Conservation (phyloP, 2,113 vertebrate genomes). For the Pterophyllum scalare region DNA sequence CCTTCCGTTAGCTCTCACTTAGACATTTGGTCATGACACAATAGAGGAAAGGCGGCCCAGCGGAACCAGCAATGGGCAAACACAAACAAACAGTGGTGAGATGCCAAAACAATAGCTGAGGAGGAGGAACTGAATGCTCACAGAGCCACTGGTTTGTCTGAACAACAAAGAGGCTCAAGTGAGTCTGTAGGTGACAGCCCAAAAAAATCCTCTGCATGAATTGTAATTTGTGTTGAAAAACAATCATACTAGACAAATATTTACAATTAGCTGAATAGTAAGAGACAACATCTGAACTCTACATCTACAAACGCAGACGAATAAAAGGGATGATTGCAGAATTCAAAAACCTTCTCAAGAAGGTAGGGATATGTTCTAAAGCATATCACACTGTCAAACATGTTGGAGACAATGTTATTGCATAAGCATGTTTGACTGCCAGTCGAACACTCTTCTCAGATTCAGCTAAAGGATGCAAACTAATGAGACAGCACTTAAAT, state of each 20-base stretch:
- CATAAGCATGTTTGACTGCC: not conserved
- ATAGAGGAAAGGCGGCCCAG: conserved; percentile 71
- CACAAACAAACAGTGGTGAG: conserved; percentile 72
- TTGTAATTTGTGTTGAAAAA: not conserved
- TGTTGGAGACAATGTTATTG: no score
- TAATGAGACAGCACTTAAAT: not conserved
- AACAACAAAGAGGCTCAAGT: not conserved
- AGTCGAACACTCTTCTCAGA: not conserved
- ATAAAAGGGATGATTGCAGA: not conserved
- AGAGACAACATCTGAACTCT: not conserved
- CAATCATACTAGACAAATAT: not conserved
- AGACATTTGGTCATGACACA: conserved; percentile 71
- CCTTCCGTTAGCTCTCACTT: conserved; percentile 63
- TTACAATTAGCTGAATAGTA: not conserved
- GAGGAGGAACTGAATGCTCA: not conserved
- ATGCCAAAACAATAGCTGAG: conserved; percentile 70
- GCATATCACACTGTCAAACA: no score
- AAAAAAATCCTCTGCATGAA: not conserved
- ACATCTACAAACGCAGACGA: not conserved
- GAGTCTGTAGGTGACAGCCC: not conserved
- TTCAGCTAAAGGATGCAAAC: not conserved
- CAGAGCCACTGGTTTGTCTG: not conserved
- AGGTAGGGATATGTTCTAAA: no score
- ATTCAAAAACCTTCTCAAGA: no score
- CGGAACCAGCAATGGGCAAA: conserved; percentile 70